Conservation (phyloP, 2,113 vertebrate genomes). For the Onychostoma macrolepis region DNA sequence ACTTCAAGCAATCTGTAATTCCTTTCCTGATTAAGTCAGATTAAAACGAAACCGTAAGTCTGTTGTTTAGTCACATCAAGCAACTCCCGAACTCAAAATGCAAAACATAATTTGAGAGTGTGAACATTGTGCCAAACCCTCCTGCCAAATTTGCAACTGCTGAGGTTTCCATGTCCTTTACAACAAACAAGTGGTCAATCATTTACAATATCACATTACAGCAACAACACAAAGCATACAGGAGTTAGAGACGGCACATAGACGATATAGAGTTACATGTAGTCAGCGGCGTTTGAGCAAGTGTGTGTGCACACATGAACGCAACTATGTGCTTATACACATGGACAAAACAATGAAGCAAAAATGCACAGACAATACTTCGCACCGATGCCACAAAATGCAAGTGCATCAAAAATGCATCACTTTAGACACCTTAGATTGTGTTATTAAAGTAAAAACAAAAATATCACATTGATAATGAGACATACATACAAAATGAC, state of each 20-base stretch:
- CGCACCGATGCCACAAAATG: constrained; percentile 14
- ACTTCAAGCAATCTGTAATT: constrained; percentile 11
- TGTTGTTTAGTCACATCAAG: not conserved
- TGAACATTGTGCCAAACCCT: constrained; percentile 46
- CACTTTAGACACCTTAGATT: constrained; percentile 26
- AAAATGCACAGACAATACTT: constrained; percentile 49
- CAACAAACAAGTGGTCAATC: constrained; percentile 28
- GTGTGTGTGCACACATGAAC: not conserved
- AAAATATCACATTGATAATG: not conserved
- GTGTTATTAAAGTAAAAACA: not conserved
- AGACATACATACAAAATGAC: constrained; percentile 45
- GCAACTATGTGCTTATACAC: not conserved
- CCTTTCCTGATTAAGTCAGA: constrained; percentile 9
- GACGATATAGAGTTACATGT: constrained; percentile 36
- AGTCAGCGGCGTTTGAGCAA: constrained; percentile 2
- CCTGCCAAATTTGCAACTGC: not conserved
- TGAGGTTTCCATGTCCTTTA: constrained; percentile 40
- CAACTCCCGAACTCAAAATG: not conserved
- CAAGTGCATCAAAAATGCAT: not conserved
- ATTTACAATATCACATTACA: constrained; percentile 39
- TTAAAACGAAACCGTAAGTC: not conserved
- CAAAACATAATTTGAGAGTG: constrained; percentile 47
- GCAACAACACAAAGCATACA: constrained; percentile 47
- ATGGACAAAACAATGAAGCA: constrained; percentile 7
- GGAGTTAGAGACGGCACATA: constrained; percentile 36